A percentile compares a stretch with the other conserved stretches of the same genome.
Conservation (phyloP, 1,140 invertebrate species). For the Harpegnathos saltator region DNA sequence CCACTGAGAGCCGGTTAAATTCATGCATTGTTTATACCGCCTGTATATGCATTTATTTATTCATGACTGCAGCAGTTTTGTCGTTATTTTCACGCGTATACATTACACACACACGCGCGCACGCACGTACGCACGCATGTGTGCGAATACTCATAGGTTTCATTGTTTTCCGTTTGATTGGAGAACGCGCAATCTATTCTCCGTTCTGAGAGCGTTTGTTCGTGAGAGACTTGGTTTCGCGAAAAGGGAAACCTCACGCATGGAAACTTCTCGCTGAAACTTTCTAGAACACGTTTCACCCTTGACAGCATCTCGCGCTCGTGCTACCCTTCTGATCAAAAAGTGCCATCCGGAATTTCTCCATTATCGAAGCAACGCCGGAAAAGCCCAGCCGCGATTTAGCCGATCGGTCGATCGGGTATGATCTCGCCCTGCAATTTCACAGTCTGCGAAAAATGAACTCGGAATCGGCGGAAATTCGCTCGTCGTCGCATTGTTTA, state of each 20-base stretch:
- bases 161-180: conserved; percentile 26
- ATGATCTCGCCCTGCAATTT: not conserved
- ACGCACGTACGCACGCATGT: not conserved
- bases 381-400: not conserved
- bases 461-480: conserved; percentile 30
- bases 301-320: not conserved
- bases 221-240: not conserved
- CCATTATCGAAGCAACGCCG: not conserved
- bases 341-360: not conserved
- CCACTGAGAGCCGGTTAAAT: not conserved
- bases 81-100: conserved; percentile 11
- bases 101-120: not conserved
- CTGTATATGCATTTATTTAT: conserved; percentile 1
- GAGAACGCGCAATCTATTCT: not conserved
- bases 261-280: not conserved
- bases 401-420: no score
- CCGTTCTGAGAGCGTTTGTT: not conserved
- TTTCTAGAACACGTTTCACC: not conserved
- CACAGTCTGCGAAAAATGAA: conserved; percentile 33
- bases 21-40: not conserved
- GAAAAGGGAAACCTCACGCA: not conserved
- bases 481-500: conserved; percentile 43
- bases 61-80: conserved; percentile 11
- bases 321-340: not conserved
- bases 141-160: conserved; percentile 5